Evolutionary conservation across 2,797 vertebrate species (phyloP).

Genomic region (Tapirus indicus): DNA sequence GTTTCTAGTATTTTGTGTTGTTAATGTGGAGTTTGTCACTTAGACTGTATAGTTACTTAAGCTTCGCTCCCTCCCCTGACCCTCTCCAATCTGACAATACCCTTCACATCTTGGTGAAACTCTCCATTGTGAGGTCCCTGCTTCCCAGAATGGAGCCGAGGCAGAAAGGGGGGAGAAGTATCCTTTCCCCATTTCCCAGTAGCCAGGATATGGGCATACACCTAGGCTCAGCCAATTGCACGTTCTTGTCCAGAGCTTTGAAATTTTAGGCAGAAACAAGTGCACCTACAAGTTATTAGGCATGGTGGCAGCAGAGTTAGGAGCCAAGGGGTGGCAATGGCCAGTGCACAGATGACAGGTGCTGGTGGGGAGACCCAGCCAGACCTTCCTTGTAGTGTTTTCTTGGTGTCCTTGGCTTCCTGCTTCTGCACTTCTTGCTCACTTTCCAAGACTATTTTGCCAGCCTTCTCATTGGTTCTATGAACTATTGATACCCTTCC

Average conservation of each 20-base stretch:
- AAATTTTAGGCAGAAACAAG: background rate
- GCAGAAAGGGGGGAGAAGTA: no score
- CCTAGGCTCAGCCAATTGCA: background rate
- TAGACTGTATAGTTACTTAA: background rate
- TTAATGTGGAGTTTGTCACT: background rate
- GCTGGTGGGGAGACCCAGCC: rapidly evolving
- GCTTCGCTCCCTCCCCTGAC: background rate
- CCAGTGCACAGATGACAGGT: background rate
- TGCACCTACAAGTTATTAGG: rapidly evolving
- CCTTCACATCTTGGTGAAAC: background rate
- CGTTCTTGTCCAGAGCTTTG: rapidly evolving
- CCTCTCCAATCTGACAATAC: no score
- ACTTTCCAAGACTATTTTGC: background rate
- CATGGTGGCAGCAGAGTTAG: background rate
- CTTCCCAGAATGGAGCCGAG: background rate
- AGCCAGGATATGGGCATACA: no score
- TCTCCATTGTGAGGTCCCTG: background rate
- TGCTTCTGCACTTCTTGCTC: background rate
- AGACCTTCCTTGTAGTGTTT: rapidly evolving
- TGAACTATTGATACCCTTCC: background rate
- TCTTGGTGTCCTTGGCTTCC: background rate
- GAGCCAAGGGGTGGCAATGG: rapidly evolving
- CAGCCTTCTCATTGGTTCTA: background rate
- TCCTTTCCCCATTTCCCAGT: background rate
- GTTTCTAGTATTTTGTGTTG: background rate